These are phyloP conservation scores for Phaenicophaeus curvirostris DNA, from an alignment of 2,797 vertebrate species.

Conservation along the genomic window DNA sequence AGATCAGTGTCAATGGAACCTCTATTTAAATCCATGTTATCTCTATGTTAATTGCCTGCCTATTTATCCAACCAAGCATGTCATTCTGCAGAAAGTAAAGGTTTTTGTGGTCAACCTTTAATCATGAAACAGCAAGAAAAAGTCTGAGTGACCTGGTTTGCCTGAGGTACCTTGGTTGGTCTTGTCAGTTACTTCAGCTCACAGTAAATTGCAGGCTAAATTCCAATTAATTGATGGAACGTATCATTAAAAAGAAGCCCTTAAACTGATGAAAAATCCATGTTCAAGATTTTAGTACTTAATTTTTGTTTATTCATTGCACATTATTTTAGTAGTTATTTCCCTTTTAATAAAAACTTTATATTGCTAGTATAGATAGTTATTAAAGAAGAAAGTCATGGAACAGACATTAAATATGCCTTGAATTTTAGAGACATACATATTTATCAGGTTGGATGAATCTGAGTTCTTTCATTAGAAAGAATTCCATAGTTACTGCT, in stretches of 20 bases:
- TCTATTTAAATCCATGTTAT: conserved; percentile 50
- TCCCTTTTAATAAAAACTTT: background rate
- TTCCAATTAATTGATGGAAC: background rate
- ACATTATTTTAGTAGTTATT: background rate
- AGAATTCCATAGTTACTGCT: background rate
- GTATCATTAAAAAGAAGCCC: background rate
- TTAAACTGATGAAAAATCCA: background rate
- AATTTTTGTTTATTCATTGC: background rate
- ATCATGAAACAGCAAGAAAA: conserved; percentile 41
- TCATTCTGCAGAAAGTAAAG: conserved; percentile 20
- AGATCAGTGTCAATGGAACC: conserved; percentile 18
- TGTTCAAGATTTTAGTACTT: background rate
- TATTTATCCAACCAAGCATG: conserved; percentile 34
- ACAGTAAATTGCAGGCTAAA: conserved; percentile 46
- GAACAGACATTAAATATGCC: background rate
- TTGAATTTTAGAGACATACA: background rate
- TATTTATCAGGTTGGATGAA: background rate
- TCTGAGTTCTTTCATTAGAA: background rate
- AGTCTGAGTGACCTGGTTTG: background rate
- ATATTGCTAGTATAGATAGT: background rate
- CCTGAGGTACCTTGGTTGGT: conserved; percentile 26
- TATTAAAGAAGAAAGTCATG: background rate
- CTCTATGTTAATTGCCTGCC: conserved; percentile 50
- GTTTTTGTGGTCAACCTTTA: conserved; percentile 37
- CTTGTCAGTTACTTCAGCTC: conserved; percentile 28